Evolutionary conservation across 2,797 vertebrate genomes (phyloP), one percentile per base, ranked within the genome.

Genomic region (Sebastes alutus): DNA sequence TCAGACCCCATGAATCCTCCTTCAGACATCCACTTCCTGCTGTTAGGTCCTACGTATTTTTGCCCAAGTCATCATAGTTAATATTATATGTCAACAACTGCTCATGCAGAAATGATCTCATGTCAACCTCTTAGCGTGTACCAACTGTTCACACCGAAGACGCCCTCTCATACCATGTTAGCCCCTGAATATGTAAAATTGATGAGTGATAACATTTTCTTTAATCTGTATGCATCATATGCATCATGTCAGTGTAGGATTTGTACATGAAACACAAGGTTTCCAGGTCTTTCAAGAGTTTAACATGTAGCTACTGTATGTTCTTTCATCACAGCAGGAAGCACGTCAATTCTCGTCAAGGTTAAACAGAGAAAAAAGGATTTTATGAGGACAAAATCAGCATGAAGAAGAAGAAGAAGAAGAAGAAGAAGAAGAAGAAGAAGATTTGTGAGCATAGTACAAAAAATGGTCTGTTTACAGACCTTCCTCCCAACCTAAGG

Each of bases 1-100:
- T 70, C 81, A 80, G 82, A 83, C 69, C 32, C 27, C 58, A 58
- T 49, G 78, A 62, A 70, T 75, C 74, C 66, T 75, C 66, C 75
- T 77, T 56, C 55, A 76, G 56, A 68, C 23, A 49, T 75, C 68
- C 58, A 58, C 59, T 32, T 75, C 70, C 71, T 27, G 30, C 82
- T 65, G 62, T 33, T 46, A 11, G 32, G 25, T 18, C 46, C 49
- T 32, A 25, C 4, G 25, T 54, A 30, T 72, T 83, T 46, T 35
- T 72, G 42, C 66, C 49, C 29, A n/a, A 63, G 75, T 72, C 68
- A 62, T 75, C 42, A 30, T 10, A 23, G 56, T 66, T 82, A 46
- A 78, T 81, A 72, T 18, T 63, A 54, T 30, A 75, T 55, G n/a
- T 63, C 52, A 84, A 71, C 68, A 75, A 33, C 66, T 68, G 78